phyloP scores from a whole-genome alignment of 2,113 vertebrate species.

The Rhineura floridana region DNA sequence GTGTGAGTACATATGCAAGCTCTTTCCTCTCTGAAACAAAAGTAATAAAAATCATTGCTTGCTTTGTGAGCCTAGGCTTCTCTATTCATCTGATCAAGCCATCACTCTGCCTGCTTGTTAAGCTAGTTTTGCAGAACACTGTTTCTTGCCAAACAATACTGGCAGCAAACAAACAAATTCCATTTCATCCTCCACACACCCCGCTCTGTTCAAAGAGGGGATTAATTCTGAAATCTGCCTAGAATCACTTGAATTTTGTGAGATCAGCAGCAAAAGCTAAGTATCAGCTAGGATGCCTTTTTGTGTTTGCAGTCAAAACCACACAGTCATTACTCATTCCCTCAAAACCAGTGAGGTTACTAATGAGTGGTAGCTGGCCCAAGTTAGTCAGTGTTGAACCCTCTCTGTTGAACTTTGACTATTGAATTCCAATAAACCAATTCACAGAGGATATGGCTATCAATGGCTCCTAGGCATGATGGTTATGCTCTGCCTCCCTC shows the following conservation, averaged over 20 bases:
- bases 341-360: background rate
- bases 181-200: background rate
- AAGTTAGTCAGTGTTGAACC: background rate
- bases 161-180: background rate
- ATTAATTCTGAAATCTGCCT: background rate
- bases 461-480: too few relatives aligned
- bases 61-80: background rate
- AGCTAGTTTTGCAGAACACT: slow-evolving; percentile 1
- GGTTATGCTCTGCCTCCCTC: too few relatives aligned
- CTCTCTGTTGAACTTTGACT: background rate
- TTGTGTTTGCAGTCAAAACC: background rate
- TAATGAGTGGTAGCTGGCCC: background rate
- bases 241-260: background rate
- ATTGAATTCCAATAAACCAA: too few relatives aligned
- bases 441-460: too few relatives aligned
- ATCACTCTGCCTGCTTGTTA: background rate
- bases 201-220: background rate
- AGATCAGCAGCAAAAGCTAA: background rate
- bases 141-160: background rate
- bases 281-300: background rate
- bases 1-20: background rate
- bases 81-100: background rate
- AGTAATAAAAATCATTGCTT: background rate
- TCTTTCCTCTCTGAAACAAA: background rate
- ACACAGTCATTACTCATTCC: background rate